These are phyloP conservation scores for Ennomos fuscantarius DNA, from an alignment of 2,888 invertebrate species.

Conservation along the genomic window DNA sequence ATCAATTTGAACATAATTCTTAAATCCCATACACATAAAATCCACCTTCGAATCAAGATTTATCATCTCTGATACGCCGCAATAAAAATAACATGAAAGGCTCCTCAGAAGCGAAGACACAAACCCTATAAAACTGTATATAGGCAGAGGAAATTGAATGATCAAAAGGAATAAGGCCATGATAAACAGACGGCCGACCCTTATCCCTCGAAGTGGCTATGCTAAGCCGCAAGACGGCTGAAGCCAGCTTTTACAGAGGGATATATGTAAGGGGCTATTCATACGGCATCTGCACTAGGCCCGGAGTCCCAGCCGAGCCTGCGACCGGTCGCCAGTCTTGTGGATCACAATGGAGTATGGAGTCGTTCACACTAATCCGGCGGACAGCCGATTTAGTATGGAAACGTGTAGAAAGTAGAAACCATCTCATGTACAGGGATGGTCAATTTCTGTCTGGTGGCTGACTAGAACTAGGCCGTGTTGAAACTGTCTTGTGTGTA, in stretches of 20 bases:
- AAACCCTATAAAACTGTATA: slow-evolving; percentile 28
- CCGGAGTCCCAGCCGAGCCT: no score
- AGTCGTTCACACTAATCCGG: no score
- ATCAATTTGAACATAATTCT: slow-evolving; percentile 21
- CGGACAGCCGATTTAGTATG: no score
- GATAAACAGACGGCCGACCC: slow-evolving; percentile 40
- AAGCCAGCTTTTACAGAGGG: slow-evolving; percentile 15
- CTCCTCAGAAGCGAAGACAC: slow-evolving; percentile 26
- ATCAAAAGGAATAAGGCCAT: slow-evolving; percentile 41
- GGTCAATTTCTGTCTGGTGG: no score
- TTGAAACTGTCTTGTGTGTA: no score
- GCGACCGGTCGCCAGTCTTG: no score
- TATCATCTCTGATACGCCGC: slow-evolving; percentile 30
- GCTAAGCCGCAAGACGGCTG: slow-evolving; percentile 31
- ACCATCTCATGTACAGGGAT: no score
- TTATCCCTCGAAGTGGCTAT: slow-evolving; percentile 33
- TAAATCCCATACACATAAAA: slow-evolving; percentile 15
- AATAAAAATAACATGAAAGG: slow-evolving; percentile 36
- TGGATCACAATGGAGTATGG: no score
- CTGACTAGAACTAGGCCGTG: no score
- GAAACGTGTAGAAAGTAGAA: no score
- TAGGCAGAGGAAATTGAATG: slow-evolving; percentile 41
- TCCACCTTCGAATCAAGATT: slow-evolving; percentile 25
- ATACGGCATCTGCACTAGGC: no score
- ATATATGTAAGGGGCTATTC: no score